Conservation (phyloP, 2,888 invertebrate species). For the Pemphredon lugubris region DNA sequence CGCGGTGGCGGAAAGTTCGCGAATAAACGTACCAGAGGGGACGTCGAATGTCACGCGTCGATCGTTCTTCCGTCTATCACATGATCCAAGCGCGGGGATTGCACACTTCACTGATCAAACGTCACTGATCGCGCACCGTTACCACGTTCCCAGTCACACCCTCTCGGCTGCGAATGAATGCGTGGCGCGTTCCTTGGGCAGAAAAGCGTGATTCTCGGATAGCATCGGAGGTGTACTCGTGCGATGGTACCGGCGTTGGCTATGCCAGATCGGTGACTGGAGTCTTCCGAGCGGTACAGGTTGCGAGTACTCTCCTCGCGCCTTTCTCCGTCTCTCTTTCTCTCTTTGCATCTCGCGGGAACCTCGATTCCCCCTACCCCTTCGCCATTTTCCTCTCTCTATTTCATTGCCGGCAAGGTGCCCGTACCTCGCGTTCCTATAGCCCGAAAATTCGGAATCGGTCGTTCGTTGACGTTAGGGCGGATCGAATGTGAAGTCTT, state of each 20-base stretch:
- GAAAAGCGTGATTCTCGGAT: background rate
- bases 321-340: conserved; percentile 42
- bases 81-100: conserved; percentile 12
- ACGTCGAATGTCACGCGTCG: conserved; percentile 15
- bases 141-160: background rate
- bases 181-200: background rate
- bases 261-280: conserved; percentile 78
- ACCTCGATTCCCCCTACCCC: conserved; percentile 9
- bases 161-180: background rate
- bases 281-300: conserved; percentile 67
- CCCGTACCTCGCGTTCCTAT: conserved; percentile 5
- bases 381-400: background rate
- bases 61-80: conserved; percentile 14
- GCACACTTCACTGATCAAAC: conserved; percentile 20
- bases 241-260: conserved; percentile 61
- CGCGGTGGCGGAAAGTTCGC: conserved; percentile 18
- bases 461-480: too few relatives aligned
- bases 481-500: too few relatives aligned
- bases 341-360: conserved; percentile 12
- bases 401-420: background rate
- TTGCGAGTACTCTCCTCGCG: conserved; percentile 50
- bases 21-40: conserved; percentile 40
- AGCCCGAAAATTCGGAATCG: conserved; percentile 40
- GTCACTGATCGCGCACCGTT: conserved; percentile 18
- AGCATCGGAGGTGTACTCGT: conserved; percentile 2